Percentiles rank a stretch among this genome's conserved stretches.
These are phyloP conservation scores for Rhinogobio ventralis DNA, from an alignment of 2,797 vertebrate species.

Conservation along the genomic window DNA sequence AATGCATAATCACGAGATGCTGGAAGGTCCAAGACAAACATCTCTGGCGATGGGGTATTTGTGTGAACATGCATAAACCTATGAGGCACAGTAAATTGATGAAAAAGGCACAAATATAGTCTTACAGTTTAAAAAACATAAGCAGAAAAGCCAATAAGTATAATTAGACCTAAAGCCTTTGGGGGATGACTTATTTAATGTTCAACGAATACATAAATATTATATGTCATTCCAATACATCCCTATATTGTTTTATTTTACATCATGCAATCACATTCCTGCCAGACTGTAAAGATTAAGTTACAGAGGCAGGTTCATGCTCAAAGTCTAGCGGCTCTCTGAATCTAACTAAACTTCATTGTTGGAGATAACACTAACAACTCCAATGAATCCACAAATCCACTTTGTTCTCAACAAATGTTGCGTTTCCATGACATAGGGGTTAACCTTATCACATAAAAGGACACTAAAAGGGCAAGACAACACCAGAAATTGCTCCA, in stretches of 20 bases:
- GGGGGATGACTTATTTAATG: background rate
- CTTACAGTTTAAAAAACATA: background rate
- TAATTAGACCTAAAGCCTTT: background rate
- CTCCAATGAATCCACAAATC: slow-evolving; percentile 18
- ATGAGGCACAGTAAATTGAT: background rate
- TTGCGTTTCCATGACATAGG: slow-evolving; percentile 49
- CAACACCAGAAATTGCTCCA: slow-evolving; percentile 62
- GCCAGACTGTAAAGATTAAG: background rate
- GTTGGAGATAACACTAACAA: background rate
- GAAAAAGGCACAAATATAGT: background rate
- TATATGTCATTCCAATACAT: background rate
- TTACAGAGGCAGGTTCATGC: background rate
- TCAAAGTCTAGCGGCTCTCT: background rate
- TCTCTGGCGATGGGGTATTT: slow-evolving; percentile 7
- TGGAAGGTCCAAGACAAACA: slow-evolving; percentile 5
- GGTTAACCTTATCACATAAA: slow-evolving; percentile 51
- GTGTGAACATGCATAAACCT: slow-evolving; percentile 5
- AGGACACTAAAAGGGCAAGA: slow-evolving; percentile 55
- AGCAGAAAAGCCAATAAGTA: background rate
- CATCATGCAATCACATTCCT: background rate
- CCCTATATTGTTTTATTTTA: slow-evolving; percentile 9
- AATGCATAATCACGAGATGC: background rate
- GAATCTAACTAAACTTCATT: background rate
- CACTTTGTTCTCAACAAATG: slow-evolving; percentile 46
- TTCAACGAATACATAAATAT: background rate